phyloP scores from a whole-genome alignment of 2,797 vertebrate species.

The Chelon labrosus region DNA sequence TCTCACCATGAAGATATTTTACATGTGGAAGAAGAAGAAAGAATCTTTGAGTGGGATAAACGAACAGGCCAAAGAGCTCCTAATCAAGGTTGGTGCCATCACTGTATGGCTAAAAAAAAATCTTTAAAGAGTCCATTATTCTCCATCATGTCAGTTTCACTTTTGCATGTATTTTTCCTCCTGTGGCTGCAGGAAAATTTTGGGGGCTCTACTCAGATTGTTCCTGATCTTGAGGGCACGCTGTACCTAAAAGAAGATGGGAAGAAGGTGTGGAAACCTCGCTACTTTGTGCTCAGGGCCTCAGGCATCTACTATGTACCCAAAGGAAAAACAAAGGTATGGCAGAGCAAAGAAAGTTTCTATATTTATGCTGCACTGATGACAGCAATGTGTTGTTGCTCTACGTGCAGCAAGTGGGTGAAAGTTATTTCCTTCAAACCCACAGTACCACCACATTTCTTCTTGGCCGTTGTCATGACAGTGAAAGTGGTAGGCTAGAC shows the following conservation, averaged over 20 bases:
- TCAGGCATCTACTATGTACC: slow-evolving; percentile 95
- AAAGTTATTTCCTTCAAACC: no score
- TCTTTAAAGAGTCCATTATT: no score
- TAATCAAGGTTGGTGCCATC: slow-evolving; percentile 86
- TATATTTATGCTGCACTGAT: neutral
- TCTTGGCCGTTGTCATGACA: no score
- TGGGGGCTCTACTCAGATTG: slow-evolving; percentile 86
- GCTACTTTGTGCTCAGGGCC: slow-evolving; percentile 92
- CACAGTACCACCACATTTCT: no score
- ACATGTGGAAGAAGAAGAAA: slow-evolving; percentile 87
- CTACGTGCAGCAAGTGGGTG: neutral
- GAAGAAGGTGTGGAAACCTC: slow-evolving; percentile 93
- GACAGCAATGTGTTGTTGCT: neutral
- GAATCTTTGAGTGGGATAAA: slow-evolving; percentile 82
- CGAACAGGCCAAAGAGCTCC: slow-evolving; percentile 86
- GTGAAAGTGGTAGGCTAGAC: no score
- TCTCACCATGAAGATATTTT: slow-evolving; percentile 86
- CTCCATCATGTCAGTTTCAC: neutral
- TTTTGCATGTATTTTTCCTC: neutral
- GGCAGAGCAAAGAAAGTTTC: slow-evolving; percentile 17
- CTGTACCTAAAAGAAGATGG: slow-evolving; percentile 93
- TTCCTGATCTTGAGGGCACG: slow-evolving; percentile 91
- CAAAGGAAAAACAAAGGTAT: slow-evolving; percentile 96
- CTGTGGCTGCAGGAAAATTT: slow-evolving; percentile 88
- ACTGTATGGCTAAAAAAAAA: neutral